These are phyloP conservation scores for Bicyclus anynana DNA, from an alignment of 1,140 invertebrate species.

Conservation along the genomic window DNA sequence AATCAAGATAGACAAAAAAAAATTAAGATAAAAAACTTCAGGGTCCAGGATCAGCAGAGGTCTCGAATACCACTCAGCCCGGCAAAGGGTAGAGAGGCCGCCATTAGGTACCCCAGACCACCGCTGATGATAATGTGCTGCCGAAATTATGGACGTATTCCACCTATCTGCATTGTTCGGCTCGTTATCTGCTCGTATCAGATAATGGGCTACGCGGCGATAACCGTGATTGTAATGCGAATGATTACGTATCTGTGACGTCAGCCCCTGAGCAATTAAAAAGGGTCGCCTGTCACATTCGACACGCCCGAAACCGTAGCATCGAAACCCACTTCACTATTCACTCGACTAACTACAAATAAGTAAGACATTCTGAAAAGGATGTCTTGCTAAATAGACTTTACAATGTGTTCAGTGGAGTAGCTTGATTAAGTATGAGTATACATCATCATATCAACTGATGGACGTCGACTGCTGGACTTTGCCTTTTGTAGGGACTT, in stretches of 20 bases:
- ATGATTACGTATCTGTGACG: slow-evolving; percentile 29
- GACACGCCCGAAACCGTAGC: neutral
- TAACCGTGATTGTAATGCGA: slow-evolving; percentile 37
- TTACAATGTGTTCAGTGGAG: no score
- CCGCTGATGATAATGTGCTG: slow-evolving; percentile 59
- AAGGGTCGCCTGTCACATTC: neutral
- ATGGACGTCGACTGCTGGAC: no score
- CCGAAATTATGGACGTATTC: slow-evolving; percentile 50
- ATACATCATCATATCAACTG: no score
- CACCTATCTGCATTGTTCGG: slow-evolving; percentile 41
- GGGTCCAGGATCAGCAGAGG: slow-evolving; percentile 73
- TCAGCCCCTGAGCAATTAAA: slow-evolving; percentile 13
- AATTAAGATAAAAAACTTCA: slow-evolving; percentile 59
- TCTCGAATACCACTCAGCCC: slow-evolving; percentile 73
- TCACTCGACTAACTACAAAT: no score
- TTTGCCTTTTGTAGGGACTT: no score
- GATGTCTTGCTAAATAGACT: no score
- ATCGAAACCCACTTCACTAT: neutral
- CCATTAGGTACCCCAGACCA: slow-evolving; percentile 69
- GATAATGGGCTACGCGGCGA: slow-evolving; percentile 42
- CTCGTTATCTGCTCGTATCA: slow-evolving; percentile 52
- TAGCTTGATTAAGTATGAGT: no score
- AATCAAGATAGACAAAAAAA: slow-evolving; percentile 56
- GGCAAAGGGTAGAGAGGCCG: slow-evolving; percentile 38
- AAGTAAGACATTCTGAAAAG: no score